Percentiles rank a stretch among this genome's conserved stretches.
phyloP scores from a whole-genome alignment of 2,888 invertebrate species.

The Drosophila stalkeri region DNA sequence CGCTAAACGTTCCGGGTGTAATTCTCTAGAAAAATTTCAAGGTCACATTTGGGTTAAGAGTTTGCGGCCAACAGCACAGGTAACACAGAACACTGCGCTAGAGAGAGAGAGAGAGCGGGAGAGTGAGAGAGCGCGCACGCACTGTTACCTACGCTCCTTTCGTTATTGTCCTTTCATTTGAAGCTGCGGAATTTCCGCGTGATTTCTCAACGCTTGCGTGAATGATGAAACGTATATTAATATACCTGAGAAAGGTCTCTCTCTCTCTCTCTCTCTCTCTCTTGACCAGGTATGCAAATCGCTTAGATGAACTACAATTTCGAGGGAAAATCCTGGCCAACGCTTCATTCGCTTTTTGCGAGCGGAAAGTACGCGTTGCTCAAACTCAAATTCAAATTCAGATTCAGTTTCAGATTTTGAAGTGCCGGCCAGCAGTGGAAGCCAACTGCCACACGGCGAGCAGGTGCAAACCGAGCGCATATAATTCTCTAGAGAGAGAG shows the following conservation, averaged over 20 bases:
- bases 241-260: background rate
- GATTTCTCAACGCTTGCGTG: constrained; percentile 72
- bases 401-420: background rate
- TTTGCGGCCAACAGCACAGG: constrained; percentile 47
- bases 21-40: constrained; percentile 75
- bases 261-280: too few species aligned
- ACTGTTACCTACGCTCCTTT: constrained; percentile 30
- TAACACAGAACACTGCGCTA: constrained; percentile 42
- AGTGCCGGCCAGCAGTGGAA: background rate
- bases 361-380: constrained; percentile 62
- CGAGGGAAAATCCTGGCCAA: constrained; percentile 68
- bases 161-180: constrained; percentile 62
- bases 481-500: background rate
- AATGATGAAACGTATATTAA: constrained; percentile 58
- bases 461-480: constrained; percentile 26
- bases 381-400: background rate
- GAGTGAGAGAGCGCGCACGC: background rate
- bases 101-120: background rate
- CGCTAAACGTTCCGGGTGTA: constrained; percentile 71
- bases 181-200: constrained; percentile 75
- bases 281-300: constrained; percentile 67
- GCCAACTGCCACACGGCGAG: constrained; percentile 53
- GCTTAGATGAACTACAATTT: constrained; percentile 60
- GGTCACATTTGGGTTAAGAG: constrained; percentile 71
- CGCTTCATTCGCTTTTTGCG: constrained; percentile 71